phyloP scores from a whole-genome alignment of 2,113 vertebrate species.

The Eurystomus gularis region DNA sequence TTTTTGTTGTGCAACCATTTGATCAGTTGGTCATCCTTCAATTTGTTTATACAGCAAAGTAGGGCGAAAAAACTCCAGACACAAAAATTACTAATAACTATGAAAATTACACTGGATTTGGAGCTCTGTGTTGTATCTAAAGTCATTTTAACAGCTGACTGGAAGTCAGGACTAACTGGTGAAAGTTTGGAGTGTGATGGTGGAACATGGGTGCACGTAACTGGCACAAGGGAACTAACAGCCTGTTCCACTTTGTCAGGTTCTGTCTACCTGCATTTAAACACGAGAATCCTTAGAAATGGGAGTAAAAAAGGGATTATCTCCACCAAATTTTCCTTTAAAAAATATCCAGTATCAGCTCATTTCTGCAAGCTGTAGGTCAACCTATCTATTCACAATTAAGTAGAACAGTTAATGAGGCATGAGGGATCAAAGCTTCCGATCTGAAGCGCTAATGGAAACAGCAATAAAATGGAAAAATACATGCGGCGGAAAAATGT shows the following conservation, averaged over 20 bases:
- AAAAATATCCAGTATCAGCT: not conserved
- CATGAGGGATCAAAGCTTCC: not conserved
- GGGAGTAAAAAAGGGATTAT: not conserved
- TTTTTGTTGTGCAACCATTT: not conserved
- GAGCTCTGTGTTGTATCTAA: not conserved
- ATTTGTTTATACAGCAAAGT: not conserved
- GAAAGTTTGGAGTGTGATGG: not conserved
- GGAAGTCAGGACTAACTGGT: not conserved
- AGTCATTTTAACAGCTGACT: not conserved
- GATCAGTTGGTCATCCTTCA: not conserved
- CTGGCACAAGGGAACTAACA: not conserved
- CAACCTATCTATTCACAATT: not conserved
- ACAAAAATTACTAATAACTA: not conserved
- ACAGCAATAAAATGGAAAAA: constrained; percentile 34
- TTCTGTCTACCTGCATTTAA: not conserved
- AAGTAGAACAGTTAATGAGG: not conserved
- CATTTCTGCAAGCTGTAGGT: not conserved
- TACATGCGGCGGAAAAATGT: not conserved
- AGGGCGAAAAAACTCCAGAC: not conserved
- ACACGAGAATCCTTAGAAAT: not conserved
- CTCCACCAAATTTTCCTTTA: not conserved
- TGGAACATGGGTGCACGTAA: not conserved
- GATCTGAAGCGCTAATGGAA: not conserved
- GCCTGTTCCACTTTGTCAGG: not conserved
- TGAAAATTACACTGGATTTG: not conserved